A percentile compares a stretch with the other conserved stretches of the same genome.
Conservation (phyloP, 2,113 vertebrate genomes). For the Onychostoma macrolepis region DNA sequence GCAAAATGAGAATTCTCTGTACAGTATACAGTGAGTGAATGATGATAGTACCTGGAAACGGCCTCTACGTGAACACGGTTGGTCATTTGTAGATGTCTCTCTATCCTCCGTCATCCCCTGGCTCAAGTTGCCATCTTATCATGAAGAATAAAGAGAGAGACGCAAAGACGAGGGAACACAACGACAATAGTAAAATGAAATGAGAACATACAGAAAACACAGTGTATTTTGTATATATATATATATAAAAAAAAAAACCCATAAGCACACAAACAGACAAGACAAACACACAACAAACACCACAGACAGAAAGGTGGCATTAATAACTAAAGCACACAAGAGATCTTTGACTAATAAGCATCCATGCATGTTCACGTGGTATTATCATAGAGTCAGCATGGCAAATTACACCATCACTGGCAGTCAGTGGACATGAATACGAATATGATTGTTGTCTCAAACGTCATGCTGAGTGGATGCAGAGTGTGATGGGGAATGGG, state of each 20-base stretch:
- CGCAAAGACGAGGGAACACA: constrained; percentile 54
- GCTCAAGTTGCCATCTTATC: constrained; percentile 68
- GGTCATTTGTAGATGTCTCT: constrained; percentile 53
- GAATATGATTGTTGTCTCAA: constrained; percentile 5
- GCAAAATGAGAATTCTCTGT: neutral
- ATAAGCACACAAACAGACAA: constrained; percentile 60
- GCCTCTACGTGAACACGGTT: constrained; percentile 66
- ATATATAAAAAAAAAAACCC: constrained; percentile 56
- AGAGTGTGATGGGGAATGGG: constrained; percentile 41
- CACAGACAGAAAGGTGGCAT: constrained; percentile 56
- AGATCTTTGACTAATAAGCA: constrained; percentile 43
- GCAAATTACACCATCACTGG: constrained; percentile 11
- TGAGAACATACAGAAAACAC: constrained; percentile 52
- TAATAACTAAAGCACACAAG: constrained; percentile 60
- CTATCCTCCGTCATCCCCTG: constrained; percentile 65
- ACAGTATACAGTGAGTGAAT: neutral
- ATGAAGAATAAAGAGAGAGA: constrained; percentile 55
- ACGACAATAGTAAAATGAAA: constrained; percentile 44
- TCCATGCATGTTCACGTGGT: constrained; percentile 58
- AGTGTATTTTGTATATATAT: constrained; percentile 57
- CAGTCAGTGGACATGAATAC: constrained; percentile 16
- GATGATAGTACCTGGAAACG: constrained; percentile 71
- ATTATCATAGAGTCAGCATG: constrained; percentile 25
- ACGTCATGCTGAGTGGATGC: constrained; percentile 47
- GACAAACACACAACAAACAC: constrained; percentile 26